phyloP scores from a whole-genome alignment of 2,888 invertebrate genomes.

The Rhogogaster chlorosoma region DNA sequence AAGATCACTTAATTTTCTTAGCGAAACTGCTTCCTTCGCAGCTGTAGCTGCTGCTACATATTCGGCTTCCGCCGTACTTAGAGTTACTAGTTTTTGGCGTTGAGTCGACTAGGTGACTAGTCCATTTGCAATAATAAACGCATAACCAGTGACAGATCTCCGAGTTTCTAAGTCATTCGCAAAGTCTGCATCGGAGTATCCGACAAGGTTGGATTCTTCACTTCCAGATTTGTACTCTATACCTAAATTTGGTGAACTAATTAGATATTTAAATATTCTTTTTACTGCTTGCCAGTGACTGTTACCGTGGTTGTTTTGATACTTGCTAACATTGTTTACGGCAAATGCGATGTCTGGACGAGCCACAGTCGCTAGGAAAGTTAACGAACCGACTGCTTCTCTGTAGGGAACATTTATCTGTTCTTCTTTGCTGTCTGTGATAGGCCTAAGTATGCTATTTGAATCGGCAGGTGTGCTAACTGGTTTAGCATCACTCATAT shows the following conservation, averaged over 20 bases:
- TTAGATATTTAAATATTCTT: conserved; percentile 24
- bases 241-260: background rate
- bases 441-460: background rate
- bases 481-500: conserved; percentile 56
- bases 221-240: conserved; percentile 34
- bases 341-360: conserved; percentile 21
- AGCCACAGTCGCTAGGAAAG: background rate
- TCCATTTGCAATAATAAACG: background rate
- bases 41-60: conserved; percentile 16
- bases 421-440: background rate
- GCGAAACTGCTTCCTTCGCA: conserved; percentile 9
- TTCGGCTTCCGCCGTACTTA: conserved; percentile 40
- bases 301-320: conserved; percentile 5
- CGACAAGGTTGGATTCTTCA: background rate
- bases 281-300: conserved; percentile 47
- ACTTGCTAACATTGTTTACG: conserved; percentile 46
- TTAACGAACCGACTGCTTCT: conserved; percentile 6
- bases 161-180: background rate
- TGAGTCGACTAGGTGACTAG: conserved; percentile 32
- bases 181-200: background rate
- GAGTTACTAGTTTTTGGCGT: conserved; percentile 23
- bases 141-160: conserved; percentile 22
- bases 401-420: background rate
- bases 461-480: conserved; percentile 55
- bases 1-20: conserved; percentile 26